Percentiles rank a stretch among this genome's conserved stretches.
These are phyloP conservation scores for Leptopilina drosophilae DNA, from an alignment of 2,888 invertebrate species.

Conservation along the genomic window DNA sequence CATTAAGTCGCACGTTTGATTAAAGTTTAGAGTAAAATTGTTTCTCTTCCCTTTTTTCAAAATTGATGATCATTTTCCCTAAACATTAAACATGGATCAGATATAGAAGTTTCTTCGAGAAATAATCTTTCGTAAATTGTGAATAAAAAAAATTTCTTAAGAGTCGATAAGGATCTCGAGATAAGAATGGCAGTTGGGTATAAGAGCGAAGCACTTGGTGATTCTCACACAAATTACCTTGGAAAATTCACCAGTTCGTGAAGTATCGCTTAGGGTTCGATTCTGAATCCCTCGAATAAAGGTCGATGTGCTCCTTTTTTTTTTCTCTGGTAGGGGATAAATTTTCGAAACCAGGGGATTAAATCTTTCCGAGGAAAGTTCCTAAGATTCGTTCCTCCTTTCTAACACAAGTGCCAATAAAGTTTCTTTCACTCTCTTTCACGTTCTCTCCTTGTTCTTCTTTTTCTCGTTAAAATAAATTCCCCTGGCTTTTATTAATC, in stretches of 20 bases:
- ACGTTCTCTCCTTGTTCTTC: neutral
- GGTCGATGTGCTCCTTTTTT: conserved; percentile 1
- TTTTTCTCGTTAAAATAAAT: neutral
- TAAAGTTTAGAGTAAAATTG: too few relatives aligned
- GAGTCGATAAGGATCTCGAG: neutral
- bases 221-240: conserved; percentile 71
- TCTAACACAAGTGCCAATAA: conserved; percentile 16
- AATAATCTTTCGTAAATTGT: neutral
- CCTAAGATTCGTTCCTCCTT: neutral
- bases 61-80: neutral
- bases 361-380: conserved; percentile 25
- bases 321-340: neutral
- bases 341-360: conserved; percentile 21
- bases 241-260: conserved; percentile 60
- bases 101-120: neutral
- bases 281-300: conserved; percentile 62
- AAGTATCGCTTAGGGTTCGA: conserved; percentile 69
- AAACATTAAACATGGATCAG: neutral
- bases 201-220: conserved; percentile 61
- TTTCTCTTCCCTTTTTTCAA: too few relatives aligned
- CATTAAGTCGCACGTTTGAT: too few relatives aligned
- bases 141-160: neutral
- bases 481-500: neutral
- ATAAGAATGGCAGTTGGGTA: conserved; percentile 43
- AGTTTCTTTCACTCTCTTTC: conserved; percentile 12